Evolutionary conservation across 92 coral and sea anemone species (phyloP), one percentile per base, ranked within the genome.

Genomic region (Actinernus sp.): DNA sequence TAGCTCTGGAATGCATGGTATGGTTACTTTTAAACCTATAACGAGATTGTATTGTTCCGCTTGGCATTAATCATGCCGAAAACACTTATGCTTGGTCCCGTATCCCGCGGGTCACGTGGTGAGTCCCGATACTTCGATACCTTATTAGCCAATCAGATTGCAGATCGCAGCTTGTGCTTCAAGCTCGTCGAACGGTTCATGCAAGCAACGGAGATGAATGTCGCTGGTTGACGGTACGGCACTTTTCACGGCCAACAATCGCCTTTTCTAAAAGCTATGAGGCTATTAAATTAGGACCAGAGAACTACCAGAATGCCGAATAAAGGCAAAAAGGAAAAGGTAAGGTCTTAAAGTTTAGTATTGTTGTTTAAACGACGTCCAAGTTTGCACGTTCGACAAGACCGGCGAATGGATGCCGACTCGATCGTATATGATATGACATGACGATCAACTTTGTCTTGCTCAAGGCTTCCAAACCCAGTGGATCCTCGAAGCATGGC

Each of bases 241-340:
- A 48, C 73, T 41, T 65, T 71, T 73, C 37, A 50, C 37, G 37
- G 36, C 7, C 5, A 31, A 22, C 39, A 45, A 8, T 23, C 10
- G 18, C 49, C 49, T 51, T 47, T 28, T 54, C 50, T 48, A 34
- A 55, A 36, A 55, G 59, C 66, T 73, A 70, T 70, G 78, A 70
- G 33, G 66, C 65, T 70, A 3, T 70, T 41, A 31, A 56, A n/a
- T 30, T 57, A 57, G 52, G 5, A 30, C 41, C 65, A 18, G 44
- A 37, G 31, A 54, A 2, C 20, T 63, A 26, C 64, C 45, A 82
- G 59, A 47, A 93, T 93, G 98, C 97, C 96, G 61, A 93, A 91
- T 84, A 93, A 93, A 83, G 79, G 88, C 59, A 91, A 90, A 65
- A 93, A 90, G 75, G 97, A 91, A 26, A 93, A 90, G 98, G 98